Percentiles rank a stretch among this genome's conserved stretches.
Evolutionary conservation across 1,140 invertebrate species (phyloP).

Genomic region (Temnothorax nylanderi): DNA sequence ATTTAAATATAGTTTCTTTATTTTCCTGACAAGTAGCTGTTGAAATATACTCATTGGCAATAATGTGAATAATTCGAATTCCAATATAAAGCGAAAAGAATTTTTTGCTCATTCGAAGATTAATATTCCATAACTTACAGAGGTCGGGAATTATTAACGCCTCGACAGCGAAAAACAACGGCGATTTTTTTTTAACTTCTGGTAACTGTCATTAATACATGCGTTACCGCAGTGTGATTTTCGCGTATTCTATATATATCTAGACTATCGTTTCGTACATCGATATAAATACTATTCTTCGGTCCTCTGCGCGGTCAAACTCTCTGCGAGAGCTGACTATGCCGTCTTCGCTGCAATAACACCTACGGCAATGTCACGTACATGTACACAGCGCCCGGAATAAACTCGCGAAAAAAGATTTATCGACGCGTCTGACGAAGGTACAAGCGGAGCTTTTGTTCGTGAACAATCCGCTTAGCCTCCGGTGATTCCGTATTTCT

Average conservation of each 20-base stretch:
- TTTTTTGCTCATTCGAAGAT: background rate
- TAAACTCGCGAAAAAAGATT: constrained; percentile 42
- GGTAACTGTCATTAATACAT: background rate
- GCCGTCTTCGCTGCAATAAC: background rate
- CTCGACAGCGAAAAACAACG: background rate
- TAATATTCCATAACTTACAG: background rate
- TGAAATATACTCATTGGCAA: background rate
- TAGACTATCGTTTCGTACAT: constrained; percentile 19
- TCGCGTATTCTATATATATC: constrained; percentile 11
- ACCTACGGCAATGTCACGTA: constrained; percentile 2
- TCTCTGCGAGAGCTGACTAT: background rate
- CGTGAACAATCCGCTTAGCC: constrained; percentile 15
- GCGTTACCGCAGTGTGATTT: background rate
- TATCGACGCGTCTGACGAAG: background rate
- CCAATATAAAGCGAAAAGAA: background rate
- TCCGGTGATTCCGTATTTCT: background rate
- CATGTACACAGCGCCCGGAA: background rate
- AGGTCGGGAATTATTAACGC: background rate
- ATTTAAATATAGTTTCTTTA: background rate
- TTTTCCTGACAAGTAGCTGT: background rate
- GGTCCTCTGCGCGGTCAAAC: background rate
- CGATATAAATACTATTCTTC: constrained; percentile 55
- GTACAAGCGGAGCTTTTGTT: background rate
- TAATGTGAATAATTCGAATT: background rate
- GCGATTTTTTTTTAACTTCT: background rate